These are phyloP conservation scores for Phalera bucephala DNA, from an alignment of 2,888 invertebrate species.

Conservation along the genomic window DNA sequence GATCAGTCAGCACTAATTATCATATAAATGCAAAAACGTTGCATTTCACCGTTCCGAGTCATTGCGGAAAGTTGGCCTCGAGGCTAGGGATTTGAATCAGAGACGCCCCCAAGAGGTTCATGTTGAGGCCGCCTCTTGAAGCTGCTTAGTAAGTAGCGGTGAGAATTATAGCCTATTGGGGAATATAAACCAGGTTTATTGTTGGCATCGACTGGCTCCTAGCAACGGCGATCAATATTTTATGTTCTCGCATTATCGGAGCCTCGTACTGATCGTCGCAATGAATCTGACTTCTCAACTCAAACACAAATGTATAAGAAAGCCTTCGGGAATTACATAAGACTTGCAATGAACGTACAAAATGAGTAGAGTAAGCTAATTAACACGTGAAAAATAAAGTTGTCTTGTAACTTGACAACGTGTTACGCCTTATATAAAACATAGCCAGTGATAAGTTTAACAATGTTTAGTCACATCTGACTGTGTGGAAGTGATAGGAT, in stretches of 20 bases:
- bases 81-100: slow-evolving; percentile 5
- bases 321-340: too few species aligned
- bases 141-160: slow-evolving; percentile 32
- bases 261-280: slow-evolving; percentile 9
- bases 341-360: too few species aligned
- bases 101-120: slow-evolving; percentile 29
- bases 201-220: slow-evolving; percentile 45
- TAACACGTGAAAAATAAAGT: too few species aligned
- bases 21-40: slow-evolving; percentile 11
- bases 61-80: slow-evolving; percentile 26
- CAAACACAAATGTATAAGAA: too few species aligned
- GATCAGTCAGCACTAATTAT: slow-evolving; percentile 9
- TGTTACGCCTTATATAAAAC: too few species aligned
- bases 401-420: too few species aligned
- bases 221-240: slow-evolving; percentile 59
- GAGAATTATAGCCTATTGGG: slow-evolving; percentile 48
- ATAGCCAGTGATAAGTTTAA: too few species aligned
- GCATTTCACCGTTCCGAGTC: slow-evolving; percentile 14
- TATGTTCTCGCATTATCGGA: slow-evolving; percentile 35
- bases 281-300: too few species aligned
- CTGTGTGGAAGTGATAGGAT: too few species aligned
- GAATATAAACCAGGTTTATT: slow-evolving; percentile 67
- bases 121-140: slow-evolving; percentile 4
- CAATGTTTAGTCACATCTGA: too few species aligned
- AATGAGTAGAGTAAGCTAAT: too few species aligned